phyloP scores from a whole-genome alignment of 2,113 vertebrate species.

The Engystomops pustulosus region DNA sequence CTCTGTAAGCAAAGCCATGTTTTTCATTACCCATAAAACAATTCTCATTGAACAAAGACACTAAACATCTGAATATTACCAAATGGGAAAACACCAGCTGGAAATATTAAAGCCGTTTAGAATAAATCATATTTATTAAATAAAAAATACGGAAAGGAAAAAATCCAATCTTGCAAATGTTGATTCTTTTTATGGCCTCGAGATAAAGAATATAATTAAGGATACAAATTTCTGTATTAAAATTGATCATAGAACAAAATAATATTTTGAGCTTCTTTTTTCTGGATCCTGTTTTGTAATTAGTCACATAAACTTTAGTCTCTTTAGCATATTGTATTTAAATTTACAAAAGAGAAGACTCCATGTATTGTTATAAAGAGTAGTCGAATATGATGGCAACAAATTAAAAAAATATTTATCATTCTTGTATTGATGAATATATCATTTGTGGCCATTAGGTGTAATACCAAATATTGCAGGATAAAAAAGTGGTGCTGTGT shows the following conservation, averaged over 20 bases:
- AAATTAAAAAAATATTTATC: no score
- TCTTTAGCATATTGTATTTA: neutral
- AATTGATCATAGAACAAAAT: neutral
- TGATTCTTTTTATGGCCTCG: neutral
- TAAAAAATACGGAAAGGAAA: neutral
- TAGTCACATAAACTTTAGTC: neutral
- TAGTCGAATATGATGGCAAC: no score
- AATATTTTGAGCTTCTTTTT: neutral
- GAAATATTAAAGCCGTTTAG: constrained; percentile 7
- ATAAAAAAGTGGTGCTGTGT: no score
- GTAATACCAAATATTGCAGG: no score
- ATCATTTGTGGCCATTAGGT: no score
- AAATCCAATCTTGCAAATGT: neutral
- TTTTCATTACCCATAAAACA: constrained; percentile 47
- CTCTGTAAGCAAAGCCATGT: constrained; percentile 6
- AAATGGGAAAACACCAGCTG: constrained; percentile 22
- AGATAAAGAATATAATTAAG: neutral
- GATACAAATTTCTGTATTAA: neutral
- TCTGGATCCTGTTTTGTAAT: neutral
- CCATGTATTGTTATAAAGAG: no score
- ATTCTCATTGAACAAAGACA: constrained; percentile 39
- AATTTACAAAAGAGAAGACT: no score
- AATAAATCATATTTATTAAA: constrained; percentile 29
- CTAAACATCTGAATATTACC: constrained; percentile 39
- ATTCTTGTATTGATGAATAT: no score